phyloP scores from a whole-genome alignment of 2,797 vertebrate genomes.

The Phoxinus dragarum region DNA sequence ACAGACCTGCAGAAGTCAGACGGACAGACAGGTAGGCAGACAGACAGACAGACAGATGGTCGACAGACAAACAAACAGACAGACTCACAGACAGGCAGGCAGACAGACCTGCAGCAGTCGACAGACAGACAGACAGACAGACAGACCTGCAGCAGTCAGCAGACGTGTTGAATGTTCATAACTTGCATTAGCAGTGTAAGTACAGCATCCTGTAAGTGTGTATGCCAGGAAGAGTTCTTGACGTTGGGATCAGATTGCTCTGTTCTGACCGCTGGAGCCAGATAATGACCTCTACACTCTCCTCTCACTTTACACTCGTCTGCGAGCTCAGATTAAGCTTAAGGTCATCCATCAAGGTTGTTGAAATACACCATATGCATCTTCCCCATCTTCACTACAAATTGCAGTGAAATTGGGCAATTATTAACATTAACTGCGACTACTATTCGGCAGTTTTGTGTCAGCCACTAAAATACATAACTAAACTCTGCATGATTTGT shows the following conservation, averaged over 20 bases:
- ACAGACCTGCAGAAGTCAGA: too few relatives aligned
- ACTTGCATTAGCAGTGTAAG: neutral
- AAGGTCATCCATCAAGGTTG: neutral
- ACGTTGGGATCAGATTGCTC: neutral
- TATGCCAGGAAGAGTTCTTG: neutral
- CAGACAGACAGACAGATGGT: too few relatives aligned
- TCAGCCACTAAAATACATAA: neutral
- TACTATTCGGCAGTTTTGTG: too few relatives aligned
- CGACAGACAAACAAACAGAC: too few relatives aligned
- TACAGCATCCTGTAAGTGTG: neutral
- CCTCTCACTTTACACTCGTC: neutral
- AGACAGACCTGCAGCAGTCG: too few relatives aligned
- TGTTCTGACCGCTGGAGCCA: neutral
- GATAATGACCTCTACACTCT: slow-evolving; percentile 6
- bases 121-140: too few relatives aligned
- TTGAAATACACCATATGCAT: neutral
- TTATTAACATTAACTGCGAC: too few relatives aligned
- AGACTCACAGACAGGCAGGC: too few relatives aligned
- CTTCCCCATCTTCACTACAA: too few relatives aligned
- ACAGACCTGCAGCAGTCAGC: too few relatives aligned
- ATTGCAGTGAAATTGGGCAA: neutral
- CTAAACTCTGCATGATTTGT: too few relatives aligned
- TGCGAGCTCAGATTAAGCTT: neutral
- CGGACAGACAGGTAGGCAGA: too few relatives aligned
- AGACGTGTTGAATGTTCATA: neutral